phyloP scores from a whole-genome alignment of 2,113 vertebrate species.

The Odocoileus hemionus region DNA sequence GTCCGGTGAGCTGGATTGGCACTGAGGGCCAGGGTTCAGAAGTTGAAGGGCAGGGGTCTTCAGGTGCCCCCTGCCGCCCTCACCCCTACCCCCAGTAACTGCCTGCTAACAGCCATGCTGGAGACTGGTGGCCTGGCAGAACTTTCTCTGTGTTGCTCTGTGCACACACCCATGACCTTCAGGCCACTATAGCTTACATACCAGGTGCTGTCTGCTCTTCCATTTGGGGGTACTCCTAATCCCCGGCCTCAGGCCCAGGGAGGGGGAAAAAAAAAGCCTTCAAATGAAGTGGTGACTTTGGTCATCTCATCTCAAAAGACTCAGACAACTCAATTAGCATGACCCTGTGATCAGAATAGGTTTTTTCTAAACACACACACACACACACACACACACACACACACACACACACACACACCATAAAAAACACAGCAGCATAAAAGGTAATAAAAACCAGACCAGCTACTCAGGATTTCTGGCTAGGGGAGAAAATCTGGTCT shows the following conservation, averaged over 20 bases:
- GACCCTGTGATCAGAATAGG: constrained; percentile 2
- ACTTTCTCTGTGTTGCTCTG: not conserved
- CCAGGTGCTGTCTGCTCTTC: not conserved
- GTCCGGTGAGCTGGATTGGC: not conserved
- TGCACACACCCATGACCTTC: not conserved
- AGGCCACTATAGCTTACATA: not conserved
- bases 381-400: constrained; percentile 14
- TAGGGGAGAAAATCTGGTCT: not conserved
- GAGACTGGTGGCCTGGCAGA: not conserved
- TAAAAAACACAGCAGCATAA: constrained; percentile 76
- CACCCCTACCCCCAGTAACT: too few relatives aligned
- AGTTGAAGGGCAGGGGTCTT: not conserved
- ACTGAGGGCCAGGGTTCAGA: not conserved
- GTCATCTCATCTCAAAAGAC: not conserved
- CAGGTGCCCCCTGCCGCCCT: too few relatives aligned
- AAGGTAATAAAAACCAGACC: constrained; percentile 80
- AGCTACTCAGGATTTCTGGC: constrained; percentile 46
- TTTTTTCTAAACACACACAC: not conserved
- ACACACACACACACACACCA: constrained; percentile 44
- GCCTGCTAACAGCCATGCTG: not conserved
- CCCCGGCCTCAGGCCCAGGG: not conserved
- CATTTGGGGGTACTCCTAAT: not conserved
- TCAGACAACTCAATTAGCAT: constrained; percentile 7
- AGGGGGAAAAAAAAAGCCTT: not conserved
- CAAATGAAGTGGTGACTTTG: not conserved